A percentile compares a stretch with the other conserved stretches of the same genome.
Evolutionary conservation across 2,888 invertebrate genomes (phyloP).

Genomic region (Drosophila birchii): DNA sequence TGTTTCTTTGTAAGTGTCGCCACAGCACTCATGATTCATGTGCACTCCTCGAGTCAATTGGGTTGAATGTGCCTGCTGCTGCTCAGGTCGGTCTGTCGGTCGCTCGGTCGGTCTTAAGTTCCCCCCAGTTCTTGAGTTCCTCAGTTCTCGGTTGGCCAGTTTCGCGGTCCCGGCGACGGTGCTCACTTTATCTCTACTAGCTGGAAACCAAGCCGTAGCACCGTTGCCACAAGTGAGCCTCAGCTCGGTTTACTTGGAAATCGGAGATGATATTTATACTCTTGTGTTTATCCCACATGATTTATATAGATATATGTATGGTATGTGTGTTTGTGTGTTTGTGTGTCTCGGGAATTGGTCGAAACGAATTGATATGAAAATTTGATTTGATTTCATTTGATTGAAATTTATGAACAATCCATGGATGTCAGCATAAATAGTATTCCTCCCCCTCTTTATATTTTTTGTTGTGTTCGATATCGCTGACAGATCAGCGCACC

Average conservation of each 20-base stretch:
- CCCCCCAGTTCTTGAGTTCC: slow-evolving; percentile 6
- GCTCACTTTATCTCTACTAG: slow-evolving; percentile 7
- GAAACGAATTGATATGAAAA: slow-evolving; percentile 33
- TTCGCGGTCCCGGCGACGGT: slow-evolving; percentile 6
- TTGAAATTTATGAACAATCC: slow-evolving; percentile 36
- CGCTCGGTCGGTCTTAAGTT: slow-evolving; percentile 18
- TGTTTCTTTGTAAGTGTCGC: slow-evolving; percentile 40
- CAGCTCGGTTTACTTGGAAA: slow-evolving; percentile 35
- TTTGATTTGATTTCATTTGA: slow-evolving; percentile 38
- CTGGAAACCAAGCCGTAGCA: slow-evolving; percentile 1
- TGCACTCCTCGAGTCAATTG: slow-evolving; percentile 37
- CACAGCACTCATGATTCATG: slow-evolving; percentile 36
- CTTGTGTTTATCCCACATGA: slow-evolving; percentile 34
- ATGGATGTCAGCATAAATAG: slow-evolving; percentile 24
- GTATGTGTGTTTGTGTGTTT: neutral
- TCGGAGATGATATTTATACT: slow-evolving; percentile 43
- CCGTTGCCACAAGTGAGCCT: slow-evolving; percentile 13
- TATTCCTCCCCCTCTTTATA: slow-evolving; percentile 4
- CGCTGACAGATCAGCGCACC: slow-evolving; percentile 25
- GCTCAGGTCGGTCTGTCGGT: slow-evolving; percentile 15
- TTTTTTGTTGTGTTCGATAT: slow-evolving; percentile 6
- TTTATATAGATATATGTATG: slow-evolving; percentile 11
- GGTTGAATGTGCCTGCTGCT: slow-evolving; percentile 21
- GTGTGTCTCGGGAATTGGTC: neutral
- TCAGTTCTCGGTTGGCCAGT: slow-evolving; percentile 19